These are phyloP conservation scores for Sakesphorus luctuosus DNA, from an alignment of 2,113 vertebrate genomes.

Conservation along the genomic window DNA sequence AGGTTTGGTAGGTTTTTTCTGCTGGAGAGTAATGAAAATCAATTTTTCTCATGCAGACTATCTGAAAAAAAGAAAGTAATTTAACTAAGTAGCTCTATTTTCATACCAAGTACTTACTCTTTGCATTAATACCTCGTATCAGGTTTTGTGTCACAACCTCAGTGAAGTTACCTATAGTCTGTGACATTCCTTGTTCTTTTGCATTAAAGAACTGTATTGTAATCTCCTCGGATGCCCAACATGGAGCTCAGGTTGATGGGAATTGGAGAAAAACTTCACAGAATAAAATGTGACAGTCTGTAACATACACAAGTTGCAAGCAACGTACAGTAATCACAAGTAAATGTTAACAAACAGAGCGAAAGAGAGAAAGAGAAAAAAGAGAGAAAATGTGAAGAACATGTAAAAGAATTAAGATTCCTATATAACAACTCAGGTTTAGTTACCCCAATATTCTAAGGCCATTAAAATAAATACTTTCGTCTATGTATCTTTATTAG, in stretches of 20 bases:
- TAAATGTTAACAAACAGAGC: slow-evolving; percentile 77
- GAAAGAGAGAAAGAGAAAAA: slow-evolving; percentile 75
- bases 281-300: slow-evolving; percentile 79
- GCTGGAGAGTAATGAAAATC: slow-evolving; percentile 55
- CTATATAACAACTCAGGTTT: slow-evolving; percentile 52
- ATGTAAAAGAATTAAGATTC: slow-evolving; percentile 74
- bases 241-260: slow-evolving; percentile 72
- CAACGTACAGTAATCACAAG: slow-evolving; percentile 72
- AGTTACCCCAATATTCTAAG: slow-evolving; percentile 51
- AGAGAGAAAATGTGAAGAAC: slow-evolving; percentile 79
- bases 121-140: slow-evolving; percentile 70
- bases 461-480: slow-evolving; percentile 10
- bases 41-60: slow-evolving; percentile 65
- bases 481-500: slow-evolving; percentile 23
- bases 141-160: slow-evolving; percentile 69
- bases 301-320: slow-evolving; percentile 77
- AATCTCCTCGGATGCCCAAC: slow-evolving; percentile 72
- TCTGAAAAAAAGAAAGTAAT: slow-evolving; percentile 56
- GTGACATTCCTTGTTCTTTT: slow-evolving; percentile 74
- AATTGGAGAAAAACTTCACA: slow-evolving; percentile 75
- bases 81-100: slow-evolving; percentile 56
- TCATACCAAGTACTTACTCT: slow-evolving; percentile 78
- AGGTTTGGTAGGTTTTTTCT: slow-evolving; percentile 50
- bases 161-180: slow-evolving; percentile 72
- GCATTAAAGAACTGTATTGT: slow-evolving; percentile 69